Conservation (phyloP, 1,140 invertebrate genomes). For the Sminthurides bifidus region DNA sequence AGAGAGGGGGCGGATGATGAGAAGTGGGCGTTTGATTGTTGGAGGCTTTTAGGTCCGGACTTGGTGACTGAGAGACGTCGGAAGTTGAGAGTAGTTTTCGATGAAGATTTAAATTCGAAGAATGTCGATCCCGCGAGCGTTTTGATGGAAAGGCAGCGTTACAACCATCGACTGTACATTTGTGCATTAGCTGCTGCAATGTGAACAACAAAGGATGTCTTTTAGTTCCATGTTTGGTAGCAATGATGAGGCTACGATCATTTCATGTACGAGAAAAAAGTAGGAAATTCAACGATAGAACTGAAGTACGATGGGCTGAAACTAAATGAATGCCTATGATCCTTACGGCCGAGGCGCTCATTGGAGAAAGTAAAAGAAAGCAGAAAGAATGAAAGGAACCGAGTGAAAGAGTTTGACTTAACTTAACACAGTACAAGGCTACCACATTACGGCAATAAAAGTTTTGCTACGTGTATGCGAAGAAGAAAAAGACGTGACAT, state of each 20-base stretch:
- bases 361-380: too few relatives aligned
- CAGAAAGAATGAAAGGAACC: too few relatives aligned
- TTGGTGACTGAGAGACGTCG: conserved; percentile 8
- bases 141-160: conserved; percentile 92
- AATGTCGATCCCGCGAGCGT: conserved; percentile 80
- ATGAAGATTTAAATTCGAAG: conserved; percentile 82
- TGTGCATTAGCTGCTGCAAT: conserved; percentile 65
- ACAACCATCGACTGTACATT: conserved; percentile 90
- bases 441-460: too few relatives aligned
- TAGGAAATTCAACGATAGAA: conserved; percentile 1
- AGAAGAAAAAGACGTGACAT: background rate
- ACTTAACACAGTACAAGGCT: too few relatives aligned
- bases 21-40: background rate
- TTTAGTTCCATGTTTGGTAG: too few relatives aligned
- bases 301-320: too few relatives aligned
- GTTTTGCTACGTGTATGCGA: too few relatives aligned
- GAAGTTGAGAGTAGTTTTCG: conserved; percentile 70
- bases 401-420: too few relatives aligned
- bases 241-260: background rate
- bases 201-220: conserved; percentile 4
- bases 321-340: too few relatives aligned
- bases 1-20: background rate
- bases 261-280: background rate
- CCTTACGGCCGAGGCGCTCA: too few relatives aligned
- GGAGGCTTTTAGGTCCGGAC: background rate